Percentiles rank a stretch among this genome's conserved stretches.
Conservation (phyloP, 1,140 invertebrate genomes). For the Sogatella furcifera region DNA sequence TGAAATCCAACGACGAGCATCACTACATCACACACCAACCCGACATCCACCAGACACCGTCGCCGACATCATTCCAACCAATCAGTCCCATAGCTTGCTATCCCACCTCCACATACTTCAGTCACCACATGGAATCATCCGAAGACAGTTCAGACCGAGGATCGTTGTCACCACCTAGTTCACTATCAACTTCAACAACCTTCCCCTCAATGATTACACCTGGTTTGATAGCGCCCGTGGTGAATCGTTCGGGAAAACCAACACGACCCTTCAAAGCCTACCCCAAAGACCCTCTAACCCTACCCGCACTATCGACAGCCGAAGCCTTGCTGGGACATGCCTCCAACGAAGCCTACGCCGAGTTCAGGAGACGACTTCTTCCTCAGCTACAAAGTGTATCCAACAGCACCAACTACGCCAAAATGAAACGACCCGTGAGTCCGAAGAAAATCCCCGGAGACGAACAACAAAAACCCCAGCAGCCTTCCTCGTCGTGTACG, state of each 20-base stretch:
- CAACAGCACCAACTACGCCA: not conserved
- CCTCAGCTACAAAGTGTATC: slow-evolving; percentile 48
- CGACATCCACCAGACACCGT: not conserved
- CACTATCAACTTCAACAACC: not conserved
- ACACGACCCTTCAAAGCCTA: slow-evolving; percentile 59
- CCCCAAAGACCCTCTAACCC: slow-evolving; percentile 49
- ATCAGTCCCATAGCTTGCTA: not conserved
- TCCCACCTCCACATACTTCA: not conserved
- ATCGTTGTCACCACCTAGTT: not conserved
- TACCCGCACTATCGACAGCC: slow-evolving; percentile 36
- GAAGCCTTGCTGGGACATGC: slow-evolving; percentile 36
- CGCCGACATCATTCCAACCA: not conserved
- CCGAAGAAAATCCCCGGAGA: not conserved
- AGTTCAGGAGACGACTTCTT: slow-evolving; percentile 53
- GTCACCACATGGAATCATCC: not conserved
- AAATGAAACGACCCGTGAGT: slow-evolving; percentile 15
- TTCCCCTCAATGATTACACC: not conserved
- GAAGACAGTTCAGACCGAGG: not conserved
- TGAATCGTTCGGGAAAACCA: slow-evolving; percentile 27
- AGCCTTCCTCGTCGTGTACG: slow-evolving; percentile 13
- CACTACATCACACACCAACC: not conserved
- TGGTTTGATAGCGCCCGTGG: not conserved
- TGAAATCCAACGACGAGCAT: not conserved
- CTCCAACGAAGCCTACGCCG: slow-evolving; percentile 46
- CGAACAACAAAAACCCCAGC: no score